Base-by-base conservation (phyloP, 2,888 invertebrate species). In the Phanerotoma sp. region DNA sequence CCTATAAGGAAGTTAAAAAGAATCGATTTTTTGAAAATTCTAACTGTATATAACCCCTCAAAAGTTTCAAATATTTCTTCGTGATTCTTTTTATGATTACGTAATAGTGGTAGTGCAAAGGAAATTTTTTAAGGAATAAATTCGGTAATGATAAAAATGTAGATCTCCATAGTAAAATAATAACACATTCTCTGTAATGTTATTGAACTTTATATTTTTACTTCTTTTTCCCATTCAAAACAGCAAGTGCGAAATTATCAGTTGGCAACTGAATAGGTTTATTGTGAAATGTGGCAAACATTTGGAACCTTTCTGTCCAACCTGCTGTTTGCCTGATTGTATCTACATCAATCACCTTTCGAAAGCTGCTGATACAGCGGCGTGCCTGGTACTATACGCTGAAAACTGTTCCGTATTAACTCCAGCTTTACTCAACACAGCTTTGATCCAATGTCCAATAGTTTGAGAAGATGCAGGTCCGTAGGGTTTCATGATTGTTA, bases 371-470 rank as follows among this genome's bases (percentile, higher is more conserved):
- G 51, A 51, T 4, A 28, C 37, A 18, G 46, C 25, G 2, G 51
- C 51, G n/a, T 55, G 55, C 7, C 51, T 45, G 4, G 38, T 51
- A 32, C 46, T 46, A 15, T 51, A 37, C 11, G 22, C 40, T 2
- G 37, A 21, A 21, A 55, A 50, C 7, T 21, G 13, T 1, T 16
- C 32, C 3, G 55, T 13, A 35, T 35, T 40, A 3, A 55, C 40
- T 13, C 51, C 50, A 28, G 37, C 45, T 38, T 51, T 18, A 9
- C 2, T 11, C 1, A 51, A 22, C 4, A 21, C 21, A 9, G 10
- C 30, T 38, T 51, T 46, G 5, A 51, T 45, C 55, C 55, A 55
- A n/a, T 42, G 44, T 22, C 51, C 37, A n/a, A 55, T 38, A 2
- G 55, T 25, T 37, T 55, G 55, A 15, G 50, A 21, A 20, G 44